Conservation (phyloP, 2,888 invertebrate species). For the Lycia hirtaria region DNA sequence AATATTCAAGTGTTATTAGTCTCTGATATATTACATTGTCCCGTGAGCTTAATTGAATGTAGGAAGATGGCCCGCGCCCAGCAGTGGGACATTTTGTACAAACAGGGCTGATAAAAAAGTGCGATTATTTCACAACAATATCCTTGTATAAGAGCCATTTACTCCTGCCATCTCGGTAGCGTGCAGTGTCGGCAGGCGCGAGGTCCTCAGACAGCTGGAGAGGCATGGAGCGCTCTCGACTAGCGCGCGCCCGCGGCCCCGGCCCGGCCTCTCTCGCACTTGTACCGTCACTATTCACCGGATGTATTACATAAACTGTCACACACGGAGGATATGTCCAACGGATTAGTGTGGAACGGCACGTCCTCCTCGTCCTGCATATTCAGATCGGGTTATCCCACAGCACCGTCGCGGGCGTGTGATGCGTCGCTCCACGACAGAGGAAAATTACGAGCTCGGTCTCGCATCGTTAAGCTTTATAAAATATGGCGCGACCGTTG, state of each 20-base stretch:
- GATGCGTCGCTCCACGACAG: neutral
- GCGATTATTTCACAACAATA: too few species aligned
- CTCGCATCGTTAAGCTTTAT: neutral
- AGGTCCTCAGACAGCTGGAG: conserved; percentile 11
- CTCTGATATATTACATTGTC: conserved; percentile 10
- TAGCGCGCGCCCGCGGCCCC: conserved; percentile 14
- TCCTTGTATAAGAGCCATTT: neutral
- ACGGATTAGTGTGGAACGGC: too few species aligned
- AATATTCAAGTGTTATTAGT: conserved; percentile 10
- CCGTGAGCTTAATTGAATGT: neutral
- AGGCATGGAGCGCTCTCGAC: conserved; percentile 15
- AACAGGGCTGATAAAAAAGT: too few species aligned
- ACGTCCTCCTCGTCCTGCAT: too few species aligned
- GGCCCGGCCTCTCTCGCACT: neutral
- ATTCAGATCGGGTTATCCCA: too few species aligned
- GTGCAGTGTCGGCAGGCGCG: neutral
- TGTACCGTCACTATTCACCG: neutral
- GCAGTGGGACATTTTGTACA: too few species aligned
- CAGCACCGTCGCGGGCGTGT: too few species aligned
- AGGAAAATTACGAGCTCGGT: neutral
- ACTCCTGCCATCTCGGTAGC: neutral
- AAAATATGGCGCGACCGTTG: conserved; percentile 4
- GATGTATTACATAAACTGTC: neutral
- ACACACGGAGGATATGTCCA: too few species aligned
- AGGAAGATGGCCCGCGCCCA: too few species aligned